A percentile compares a stretch with the other conserved stretches of the same genome.
phyloP scores from a whole-genome alignment of 2,888 invertebrate genomes.

The Apeira syringaria region DNA sequence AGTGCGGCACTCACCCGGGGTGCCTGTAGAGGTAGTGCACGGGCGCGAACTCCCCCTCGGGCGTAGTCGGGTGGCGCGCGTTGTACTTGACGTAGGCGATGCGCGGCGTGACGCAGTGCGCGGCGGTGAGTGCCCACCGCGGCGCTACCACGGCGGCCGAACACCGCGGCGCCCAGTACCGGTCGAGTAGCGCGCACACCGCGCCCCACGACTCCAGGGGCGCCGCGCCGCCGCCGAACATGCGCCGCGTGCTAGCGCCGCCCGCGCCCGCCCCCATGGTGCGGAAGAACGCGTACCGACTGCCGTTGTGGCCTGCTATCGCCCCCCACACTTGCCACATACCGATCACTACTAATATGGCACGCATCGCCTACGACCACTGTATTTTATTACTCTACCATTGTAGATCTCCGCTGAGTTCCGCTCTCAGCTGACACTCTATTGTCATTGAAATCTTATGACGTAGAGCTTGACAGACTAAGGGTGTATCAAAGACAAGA shows the following conservation, averaged over 20 bases:
- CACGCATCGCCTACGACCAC: neutral
- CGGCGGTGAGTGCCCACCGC: slow-evolving; percentile 70
- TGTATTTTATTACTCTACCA: no score
- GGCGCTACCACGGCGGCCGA: slow-evolving; percentile 53
- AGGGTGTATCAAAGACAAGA: no score
- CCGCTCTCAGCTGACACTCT: no score
- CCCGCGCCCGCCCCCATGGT: slow-evolving; percentile 27
- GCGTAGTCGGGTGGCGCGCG: slow-evolving; percentile 41
- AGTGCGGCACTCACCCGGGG: slow-evolving; percentile 45
- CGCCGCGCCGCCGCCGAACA: slow-evolving; percentile 58
- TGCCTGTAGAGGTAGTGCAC: slow-evolving; percentile 60
- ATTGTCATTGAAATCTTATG: no score
- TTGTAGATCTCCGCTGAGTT: no score
- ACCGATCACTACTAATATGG: slow-evolving; percentile 9
- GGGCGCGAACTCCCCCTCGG: slow-evolving; percentile 43
- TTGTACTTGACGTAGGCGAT: slow-evolving; percentile 62
- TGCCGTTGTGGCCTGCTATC: slow-evolving; percentile 11
- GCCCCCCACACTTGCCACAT: slow-evolving; percentile 5
- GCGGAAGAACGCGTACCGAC: slow-evolving; percentile 48
- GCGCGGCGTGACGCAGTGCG: slow-evolving; percentile 59
- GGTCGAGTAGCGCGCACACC: slow-evolving; percentile 59
- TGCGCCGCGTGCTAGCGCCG: slow-evolving; percentile 44
- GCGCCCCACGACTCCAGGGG: slow-evolving; percentile 42
- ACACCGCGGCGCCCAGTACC: slow-evolving; percentile 57
- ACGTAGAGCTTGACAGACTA: no score